Conservation (phyloP, 2,113 vertebrate species). For the Ia io region DNA sequence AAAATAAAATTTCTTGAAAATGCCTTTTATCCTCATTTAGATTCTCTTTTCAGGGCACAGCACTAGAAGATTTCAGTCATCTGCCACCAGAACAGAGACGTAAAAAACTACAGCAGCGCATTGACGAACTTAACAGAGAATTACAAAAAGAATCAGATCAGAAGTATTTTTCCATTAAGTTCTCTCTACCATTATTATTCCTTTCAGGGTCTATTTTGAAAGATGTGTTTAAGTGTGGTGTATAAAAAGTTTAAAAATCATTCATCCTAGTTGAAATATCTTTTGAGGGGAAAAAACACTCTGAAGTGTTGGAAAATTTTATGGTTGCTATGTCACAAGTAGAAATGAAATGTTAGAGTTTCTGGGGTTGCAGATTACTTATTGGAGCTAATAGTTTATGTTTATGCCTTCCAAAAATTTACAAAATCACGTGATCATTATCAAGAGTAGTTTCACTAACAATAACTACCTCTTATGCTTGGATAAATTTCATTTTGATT, state of each 20-base stretch:
- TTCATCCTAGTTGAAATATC: conserved; percentile 30
- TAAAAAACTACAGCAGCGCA: conserved; percentile 95
- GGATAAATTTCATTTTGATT: conserved; percentile 17
- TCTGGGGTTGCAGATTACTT: conserved; percentile 35
- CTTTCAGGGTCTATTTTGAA: not conserved
- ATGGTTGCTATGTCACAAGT: not conserved
- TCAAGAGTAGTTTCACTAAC: conserved; percentile 14
- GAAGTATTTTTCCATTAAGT: conserved; percentile 82
- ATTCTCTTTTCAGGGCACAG: conserved; percentile 88
- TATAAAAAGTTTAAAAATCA: not conserved
- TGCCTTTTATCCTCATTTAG: conserved; percentile 46
- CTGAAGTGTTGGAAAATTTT: conserved; percentile 15
- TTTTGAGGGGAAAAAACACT: conserved; percentile 17
- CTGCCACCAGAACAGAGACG: conserved; percentile 97
- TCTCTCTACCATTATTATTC: not conserved
- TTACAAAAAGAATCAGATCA: conserved; percentile 98
- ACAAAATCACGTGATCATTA: not conserved
- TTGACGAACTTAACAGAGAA: conserved; percentile 95
- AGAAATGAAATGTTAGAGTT: conserved; percentile 27
- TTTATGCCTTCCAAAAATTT: conserved; percentile 12
- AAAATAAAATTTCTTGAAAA: conserved; percentile 29
- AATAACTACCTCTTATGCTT: not conserved
- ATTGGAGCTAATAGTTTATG: not conserved
- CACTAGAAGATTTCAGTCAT: conserved; percentile 96
- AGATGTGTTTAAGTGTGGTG: not conserved